Evolutionary conservation across 1,140 invertebrate genomes (phyloP).

Genomic region (Zeugodacus cucurbitae): DNA sequence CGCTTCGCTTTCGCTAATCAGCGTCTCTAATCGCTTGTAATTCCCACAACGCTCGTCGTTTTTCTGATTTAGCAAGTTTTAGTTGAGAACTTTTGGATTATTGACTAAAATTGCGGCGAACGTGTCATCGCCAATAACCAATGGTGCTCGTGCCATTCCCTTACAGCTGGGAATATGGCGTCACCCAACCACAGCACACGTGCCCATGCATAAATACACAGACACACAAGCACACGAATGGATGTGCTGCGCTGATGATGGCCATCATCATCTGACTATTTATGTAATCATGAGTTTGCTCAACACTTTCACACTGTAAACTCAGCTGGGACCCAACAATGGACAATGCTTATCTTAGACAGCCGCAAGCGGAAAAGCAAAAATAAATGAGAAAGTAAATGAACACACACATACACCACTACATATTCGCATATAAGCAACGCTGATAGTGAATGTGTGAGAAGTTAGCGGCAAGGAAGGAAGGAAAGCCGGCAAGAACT

Average conservation of each 20-base stretch:
- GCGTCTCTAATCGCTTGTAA: background rate
- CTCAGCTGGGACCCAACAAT: conserved; percentile 15
- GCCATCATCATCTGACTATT: conserved; percentile 27
- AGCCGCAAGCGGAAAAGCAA: conserved; percentile 14
- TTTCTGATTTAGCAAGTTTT: background rate
- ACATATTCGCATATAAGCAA: background rate
- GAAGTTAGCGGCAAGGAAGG: background rate
- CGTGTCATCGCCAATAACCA: background rate
- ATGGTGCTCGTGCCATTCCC: background rate
- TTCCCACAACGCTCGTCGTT: background rate
- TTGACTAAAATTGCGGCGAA: background rate
- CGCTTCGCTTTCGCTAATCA: background rate
- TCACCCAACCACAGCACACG: background rate
- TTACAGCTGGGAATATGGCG: background rate
- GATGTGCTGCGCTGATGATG: background rate
- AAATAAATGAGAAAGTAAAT: conserved; percentile 32
- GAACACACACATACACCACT: background rate
- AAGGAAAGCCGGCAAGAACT: background rate
- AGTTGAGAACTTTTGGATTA: background rate
- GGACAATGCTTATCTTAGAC: conserved; percentile 20
- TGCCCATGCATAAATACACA: background rate
- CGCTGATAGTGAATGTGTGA: background rate
- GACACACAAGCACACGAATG: background rate
- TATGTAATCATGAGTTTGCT: conserved; percentile 35
- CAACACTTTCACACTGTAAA: conserved; percentile 33